phyloP scores from a whole-genome alignment of 2,113 vertebrate genomes.

The Corythornis cristatus region DNA sequence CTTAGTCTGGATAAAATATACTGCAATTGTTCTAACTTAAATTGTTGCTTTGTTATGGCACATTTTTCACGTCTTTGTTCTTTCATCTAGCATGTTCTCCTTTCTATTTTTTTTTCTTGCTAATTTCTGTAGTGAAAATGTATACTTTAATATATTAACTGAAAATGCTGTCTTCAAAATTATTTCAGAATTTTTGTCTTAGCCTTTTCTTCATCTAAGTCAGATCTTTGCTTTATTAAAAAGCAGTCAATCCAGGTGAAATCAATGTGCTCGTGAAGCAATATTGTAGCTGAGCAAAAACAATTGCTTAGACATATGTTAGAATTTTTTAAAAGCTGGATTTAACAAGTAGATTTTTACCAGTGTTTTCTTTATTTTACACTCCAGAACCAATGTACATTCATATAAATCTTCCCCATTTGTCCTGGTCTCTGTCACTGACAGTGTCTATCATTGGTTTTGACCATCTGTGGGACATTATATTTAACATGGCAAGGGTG shows the following conservation, averaged over 20 bases:
- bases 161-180: background rate
- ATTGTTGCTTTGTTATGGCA: background rate
- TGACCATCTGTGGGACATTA: background rate
- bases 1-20: background rate
- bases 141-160: background rate
- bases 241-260: background rate
- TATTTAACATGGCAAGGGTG: background rate
- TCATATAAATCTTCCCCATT: accelerated
- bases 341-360: background rate
- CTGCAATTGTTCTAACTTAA: background rate
- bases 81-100: background rate
- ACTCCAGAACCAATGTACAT: background rate
- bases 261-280: background rate
- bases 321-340: background rate
- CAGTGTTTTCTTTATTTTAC: background rate
- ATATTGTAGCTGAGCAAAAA: background rate
- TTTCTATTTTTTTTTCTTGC: background rate
- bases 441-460: background rate
- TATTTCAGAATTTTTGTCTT: background rate
- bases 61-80: background rate
- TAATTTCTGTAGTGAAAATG: background rate
- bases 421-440: background rate
- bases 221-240: background rate
- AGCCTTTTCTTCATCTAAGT: background rate
- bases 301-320: background rate